Conservation (phyloP, 92 coral and sea anemone species). For the Micromussa lordhowensis region DNA sequence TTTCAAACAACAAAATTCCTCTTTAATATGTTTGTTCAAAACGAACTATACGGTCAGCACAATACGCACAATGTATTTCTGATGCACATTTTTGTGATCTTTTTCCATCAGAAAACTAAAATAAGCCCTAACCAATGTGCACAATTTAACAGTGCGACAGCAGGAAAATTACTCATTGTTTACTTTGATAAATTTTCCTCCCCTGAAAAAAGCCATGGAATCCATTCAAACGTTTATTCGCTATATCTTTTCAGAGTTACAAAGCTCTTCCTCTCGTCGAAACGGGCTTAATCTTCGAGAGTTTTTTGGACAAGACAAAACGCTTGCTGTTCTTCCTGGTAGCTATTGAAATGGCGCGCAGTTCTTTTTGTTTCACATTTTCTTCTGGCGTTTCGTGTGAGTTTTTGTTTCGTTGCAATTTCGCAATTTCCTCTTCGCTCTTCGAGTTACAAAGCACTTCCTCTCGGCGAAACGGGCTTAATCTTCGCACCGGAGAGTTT, state of each 20-base stretch:
- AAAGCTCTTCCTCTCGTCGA: background rate
- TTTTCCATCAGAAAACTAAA: background rate
- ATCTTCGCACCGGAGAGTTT: too few relatives aligned
- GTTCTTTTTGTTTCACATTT: background rate
- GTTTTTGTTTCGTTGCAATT: background rate
- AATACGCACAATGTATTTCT: background rate
- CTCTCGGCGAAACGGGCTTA: too few relatives aligned
- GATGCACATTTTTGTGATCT: background rate
- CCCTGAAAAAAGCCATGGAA: background rate
- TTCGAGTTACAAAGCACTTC: too few relatives aligned
- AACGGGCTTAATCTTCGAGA: background rate
- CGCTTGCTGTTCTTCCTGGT: background rate
- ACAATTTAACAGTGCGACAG: background rate
- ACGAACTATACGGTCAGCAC: background rate
- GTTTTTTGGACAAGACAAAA: background rate
- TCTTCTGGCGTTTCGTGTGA: background rate
- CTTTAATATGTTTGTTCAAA: background rate
- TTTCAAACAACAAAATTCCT: too few relatives aligned
- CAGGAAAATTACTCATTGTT: slow-evolving; percentile 1
- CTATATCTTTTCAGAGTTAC: background rate
- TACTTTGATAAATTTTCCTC: background rate
- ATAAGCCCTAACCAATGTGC: background rate
- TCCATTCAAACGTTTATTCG: background rate
- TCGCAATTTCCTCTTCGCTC: too few relatives aligned
- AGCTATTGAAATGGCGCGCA: background rate